Evolutionary conservation across 2,113 vertebrate species (phyloP), one percentile per base, ranked within the genome.

Genomic region (Gymnarchus niloticus): DNA sequence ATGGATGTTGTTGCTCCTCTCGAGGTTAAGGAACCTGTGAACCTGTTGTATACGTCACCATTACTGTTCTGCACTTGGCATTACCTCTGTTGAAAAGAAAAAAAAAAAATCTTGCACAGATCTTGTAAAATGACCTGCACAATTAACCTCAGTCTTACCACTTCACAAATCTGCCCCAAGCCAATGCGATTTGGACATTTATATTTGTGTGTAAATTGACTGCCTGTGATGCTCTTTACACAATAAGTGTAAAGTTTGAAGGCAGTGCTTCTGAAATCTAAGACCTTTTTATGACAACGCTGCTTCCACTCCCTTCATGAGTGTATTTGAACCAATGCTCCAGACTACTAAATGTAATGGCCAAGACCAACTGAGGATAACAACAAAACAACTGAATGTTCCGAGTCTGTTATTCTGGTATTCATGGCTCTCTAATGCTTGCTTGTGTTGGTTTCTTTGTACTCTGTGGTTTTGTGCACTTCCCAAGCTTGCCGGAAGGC

Each of bases 401-500:
- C 3, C n/a, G 12, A 69, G 41, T 37, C 9, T 73, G 80, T 82
- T 69, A n/a, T 85, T 81, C 28, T 86, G 85, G 80, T 46, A 61
- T 86, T 81, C 33, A 44, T 86, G 56, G 78, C 41, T 61, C 52
- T 83, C 51, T 41, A 37, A 80, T 78, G 19, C 73, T 78, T 57
- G 51, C 73, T 78, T 57, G 51, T 85, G 84, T 28, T 33, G 6
- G 61, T 46, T 57, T 37, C 69, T 56, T 37, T 14, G 52, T 78
- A 78, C 44, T 14, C 85, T 90, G 88, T 52, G 86, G 90, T 87
- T 83, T 84, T 41, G 85, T 91, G 85, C 14, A 33, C 54, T 84
- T 78, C 51, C 83, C 84, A 23, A 88, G 87, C 87, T 46, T 86
- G 83, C 77, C 41, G 76, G 77, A 56, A 84, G 82, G 61, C 49